Conservation (phyloP, 2,888 invertebrate genomes). For the Synergus umbraculus region DNA sequence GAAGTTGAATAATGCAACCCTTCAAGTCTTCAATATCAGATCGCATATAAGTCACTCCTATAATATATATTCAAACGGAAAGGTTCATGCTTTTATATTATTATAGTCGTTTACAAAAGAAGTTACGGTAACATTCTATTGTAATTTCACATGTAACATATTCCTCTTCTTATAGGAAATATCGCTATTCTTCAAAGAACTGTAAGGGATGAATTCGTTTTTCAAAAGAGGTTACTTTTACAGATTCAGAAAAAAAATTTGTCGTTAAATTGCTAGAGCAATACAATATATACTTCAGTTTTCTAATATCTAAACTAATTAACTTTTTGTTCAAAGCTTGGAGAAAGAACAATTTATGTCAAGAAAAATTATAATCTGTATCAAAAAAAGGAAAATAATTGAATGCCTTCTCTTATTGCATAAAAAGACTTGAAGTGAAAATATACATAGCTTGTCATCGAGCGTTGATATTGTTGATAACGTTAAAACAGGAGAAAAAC, state of each 20-base stretch:
- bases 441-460: neutral
- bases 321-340: neutral
- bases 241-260: neutral
- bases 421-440: neutral
- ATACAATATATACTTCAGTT: neutral
- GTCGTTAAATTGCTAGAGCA: neutral
- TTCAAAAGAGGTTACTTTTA: neutral
- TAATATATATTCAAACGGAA: neutral
- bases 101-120: neutral
- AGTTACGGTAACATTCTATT: neutral
- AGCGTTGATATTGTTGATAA: neutral
- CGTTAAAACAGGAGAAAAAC: slow-evolving; percentile 6
- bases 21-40: slow-evolving; percentile 3
- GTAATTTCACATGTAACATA: neutral
- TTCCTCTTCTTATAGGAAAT: neutral
- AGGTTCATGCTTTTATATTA: too few relatives aligned
- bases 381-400: neutral
- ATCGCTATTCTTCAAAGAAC: neutral
- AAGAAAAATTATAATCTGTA: neutral
- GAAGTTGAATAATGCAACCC: slow-evolving; percentile 1
- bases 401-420: neutral
- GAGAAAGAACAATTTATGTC: neutral
- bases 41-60: neutral
- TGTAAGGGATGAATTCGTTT: neutral
- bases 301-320: neutral